Percentiles rank a stretch among this genome's conserved stretches.
Conservation (phyloP, 1,140 invertebrate species). For the Coenobita brevimanus region DNA sequence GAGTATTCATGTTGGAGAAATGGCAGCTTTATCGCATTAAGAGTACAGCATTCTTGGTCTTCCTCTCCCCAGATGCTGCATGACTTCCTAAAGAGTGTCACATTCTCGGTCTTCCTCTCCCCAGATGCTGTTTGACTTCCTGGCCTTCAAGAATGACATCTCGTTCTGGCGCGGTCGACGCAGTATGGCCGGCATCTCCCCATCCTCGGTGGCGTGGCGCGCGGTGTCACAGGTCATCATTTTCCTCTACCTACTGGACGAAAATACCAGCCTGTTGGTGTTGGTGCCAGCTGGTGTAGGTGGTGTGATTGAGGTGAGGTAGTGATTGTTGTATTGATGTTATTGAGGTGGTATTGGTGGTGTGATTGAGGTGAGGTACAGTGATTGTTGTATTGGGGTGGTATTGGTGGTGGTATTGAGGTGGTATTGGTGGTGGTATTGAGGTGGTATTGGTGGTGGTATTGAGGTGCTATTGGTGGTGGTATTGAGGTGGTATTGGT, state of each 20-base stretch:
- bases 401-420: neutral
- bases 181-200: conserved; percentile 91
- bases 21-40: too few species aligned
- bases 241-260: conserved; percentile 94
- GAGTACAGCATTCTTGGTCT: too few species aligned
- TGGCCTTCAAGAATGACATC: conserved; percentile 99
- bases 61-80: too few species aligned
- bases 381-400: neutral
- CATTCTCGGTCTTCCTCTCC: conserved; percentile 68
- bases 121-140: conserved; percentile 94
- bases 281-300: conserved; percentile 90
- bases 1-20: too few species aligned
- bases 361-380: neutral
- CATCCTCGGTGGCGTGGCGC: conserved; percentile 91
- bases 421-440: neutral
- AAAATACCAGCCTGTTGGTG: conserved; percentile 93
- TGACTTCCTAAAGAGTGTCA: neutral
- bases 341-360: neutral
- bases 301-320: conserved; percentile 86
- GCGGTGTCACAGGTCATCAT: conserved; percentile 95
- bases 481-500: too few species aligned
- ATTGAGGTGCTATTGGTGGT: too few species aligned
- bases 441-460: neutral
- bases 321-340: conserved; percentile 39
- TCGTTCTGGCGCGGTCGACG: conserved; percentile 91